Percentiles rank a stretch among this genome's conserved stretches.
Conservation (phyloP, 2,797 vertebrate species). For the Dipus sagitta region DNA sequence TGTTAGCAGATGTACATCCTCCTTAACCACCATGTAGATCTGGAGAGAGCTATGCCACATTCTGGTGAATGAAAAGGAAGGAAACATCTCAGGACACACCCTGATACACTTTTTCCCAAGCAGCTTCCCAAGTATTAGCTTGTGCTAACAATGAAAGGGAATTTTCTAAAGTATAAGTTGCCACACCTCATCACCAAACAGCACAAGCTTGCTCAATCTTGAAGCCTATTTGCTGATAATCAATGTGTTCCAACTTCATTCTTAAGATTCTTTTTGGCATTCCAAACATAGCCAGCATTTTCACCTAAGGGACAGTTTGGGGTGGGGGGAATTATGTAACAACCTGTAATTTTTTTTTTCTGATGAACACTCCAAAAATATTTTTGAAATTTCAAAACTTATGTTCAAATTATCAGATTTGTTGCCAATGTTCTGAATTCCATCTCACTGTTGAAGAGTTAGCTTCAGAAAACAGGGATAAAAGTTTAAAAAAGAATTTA, state of each 20-base stretch:
- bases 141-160: slow-evolving; percentile 72
- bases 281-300: slow-evolving; percentile 52
- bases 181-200: slow-evolving; percentile 44
- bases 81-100: slow-evolving; percentile 30
- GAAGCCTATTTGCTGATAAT: slow-evolving; percentile 43
- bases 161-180: slow-evolving; percentile 60
- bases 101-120: slow-evolving; percentile 27
- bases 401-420: background rate
- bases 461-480: background rate
- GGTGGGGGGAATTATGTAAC: slow-evolving; percentile 29
- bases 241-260: slow-evolving; percentile 45
- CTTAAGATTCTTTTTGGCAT: slow-evolving; percentile 67
- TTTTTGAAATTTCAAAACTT: slow-evolving; percentile 15
- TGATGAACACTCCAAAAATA: background rate
- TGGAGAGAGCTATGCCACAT: background rate
- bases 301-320: background rate
- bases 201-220: slow-evolving; percentile 60
- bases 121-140: slow-evolving; percentile 55
- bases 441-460: slow-evolving; percentile 51
- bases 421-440: slow-evolving; percentile 1
- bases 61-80: slow-evolving; percentile 56
- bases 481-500: no score
- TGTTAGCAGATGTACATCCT: background rate
- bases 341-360: slow-evolving; percentile 46
- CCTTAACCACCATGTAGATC: background rate